phyloP scores from a whole-genome alignment of 2,797 vertebrate genomes.

The Lophius americanus region DNA sequence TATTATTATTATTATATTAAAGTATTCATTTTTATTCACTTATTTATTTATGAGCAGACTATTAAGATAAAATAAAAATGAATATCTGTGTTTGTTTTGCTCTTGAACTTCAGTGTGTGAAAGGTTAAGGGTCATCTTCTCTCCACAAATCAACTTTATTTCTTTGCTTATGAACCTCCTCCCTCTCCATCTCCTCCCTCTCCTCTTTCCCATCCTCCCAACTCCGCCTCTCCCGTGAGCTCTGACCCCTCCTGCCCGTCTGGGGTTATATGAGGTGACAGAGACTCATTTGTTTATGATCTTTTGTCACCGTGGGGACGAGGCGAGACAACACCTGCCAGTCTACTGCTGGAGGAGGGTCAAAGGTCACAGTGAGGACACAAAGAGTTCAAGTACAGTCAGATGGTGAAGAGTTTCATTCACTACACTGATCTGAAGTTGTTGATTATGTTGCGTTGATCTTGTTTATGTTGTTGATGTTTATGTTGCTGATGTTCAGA shows the following conservation, averaged over 20 bases:
- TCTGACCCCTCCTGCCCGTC: constrained; percentile 30
- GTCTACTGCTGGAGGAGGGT: constrained; percentile 19
- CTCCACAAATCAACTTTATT: constrained; percentile 44
- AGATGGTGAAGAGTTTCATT: background rate
- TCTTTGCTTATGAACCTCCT: constrained; percentile 12
- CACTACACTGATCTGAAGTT: no score
- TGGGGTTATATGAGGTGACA: constrained; percentile 25
- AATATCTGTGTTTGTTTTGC: constrained; percentile 36
- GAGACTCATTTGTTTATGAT: constrained; percentile 30
- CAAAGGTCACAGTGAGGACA: constrained; percentile 42
- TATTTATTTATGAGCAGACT: no score
- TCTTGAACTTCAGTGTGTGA: constrained; percentile 38
- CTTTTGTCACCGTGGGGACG: constrained; percentile 43
- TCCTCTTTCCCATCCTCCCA: constrained; percentile 29
- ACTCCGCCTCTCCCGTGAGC: constrained; percentile 19
- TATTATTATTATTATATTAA: no score
- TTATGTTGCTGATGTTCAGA: no score
- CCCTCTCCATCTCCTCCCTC: background rate
- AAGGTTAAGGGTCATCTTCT: constrained; percentile 12
- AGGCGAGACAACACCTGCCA: constrained; percentile 66
- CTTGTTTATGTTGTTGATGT: no score
- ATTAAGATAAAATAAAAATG: no score
- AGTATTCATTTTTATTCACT: no score
- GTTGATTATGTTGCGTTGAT: no score
- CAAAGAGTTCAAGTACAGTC: constrained; percentile 45